Evolutionary conservation across 2,113 vertebrate genomes (phyloP).

Genomic region (Oreamnos americanus): DNA sequence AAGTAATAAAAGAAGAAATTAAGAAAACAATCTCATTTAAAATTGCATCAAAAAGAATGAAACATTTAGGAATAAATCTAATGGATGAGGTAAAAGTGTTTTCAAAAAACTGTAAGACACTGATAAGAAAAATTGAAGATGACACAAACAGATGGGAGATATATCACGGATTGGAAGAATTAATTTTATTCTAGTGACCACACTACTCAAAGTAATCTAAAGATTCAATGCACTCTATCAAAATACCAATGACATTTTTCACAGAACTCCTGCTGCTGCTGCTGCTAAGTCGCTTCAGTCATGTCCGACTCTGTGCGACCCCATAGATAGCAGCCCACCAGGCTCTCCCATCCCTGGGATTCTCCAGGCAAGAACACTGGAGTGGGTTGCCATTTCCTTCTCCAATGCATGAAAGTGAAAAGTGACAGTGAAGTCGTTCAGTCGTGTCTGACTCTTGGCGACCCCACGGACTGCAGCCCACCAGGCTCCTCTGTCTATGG

Average conservation of each 20-base stretch:
- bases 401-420: not conserved
- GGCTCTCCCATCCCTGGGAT: rapidly evolving
- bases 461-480: not conserved
- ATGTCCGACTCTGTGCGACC: not conserved
- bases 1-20: not conserved
- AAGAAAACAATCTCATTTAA: not conserved
- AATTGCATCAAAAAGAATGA: not conserved
- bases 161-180: not conserved
- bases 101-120: not conserved
- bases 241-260: not conserved
- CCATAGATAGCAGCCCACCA: not conserved
- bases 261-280: not conserved
- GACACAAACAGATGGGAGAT: not conserved
- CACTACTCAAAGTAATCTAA: not conserved
- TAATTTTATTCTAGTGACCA: not conserved
- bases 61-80: not conserved
- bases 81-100: not conserved
- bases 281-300: not conserved
- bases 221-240: not conserved
- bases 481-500: not conserved
- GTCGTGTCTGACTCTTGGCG: not conserved
- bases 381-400: not conserved
- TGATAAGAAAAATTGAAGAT: not conserved
- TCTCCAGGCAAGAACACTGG: not conserved
- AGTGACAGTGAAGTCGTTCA: not conserved